Evolutionary conservation across 2,888 invertebrate species (phyloP).

Genomic region (Salpingus planirostris): DNA sequence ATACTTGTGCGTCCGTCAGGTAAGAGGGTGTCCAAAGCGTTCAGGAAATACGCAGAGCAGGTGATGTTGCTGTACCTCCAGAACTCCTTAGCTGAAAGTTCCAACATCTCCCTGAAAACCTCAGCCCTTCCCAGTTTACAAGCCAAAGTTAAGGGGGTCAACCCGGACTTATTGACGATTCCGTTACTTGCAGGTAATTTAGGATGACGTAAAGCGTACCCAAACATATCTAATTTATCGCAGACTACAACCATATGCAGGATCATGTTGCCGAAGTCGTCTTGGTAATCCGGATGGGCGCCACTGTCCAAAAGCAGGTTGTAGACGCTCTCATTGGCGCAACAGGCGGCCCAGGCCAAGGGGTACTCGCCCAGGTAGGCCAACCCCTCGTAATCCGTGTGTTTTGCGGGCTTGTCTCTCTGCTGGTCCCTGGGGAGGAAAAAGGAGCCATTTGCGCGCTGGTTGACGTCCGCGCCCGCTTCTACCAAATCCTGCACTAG

Average conservation of each 20-base stretch:
- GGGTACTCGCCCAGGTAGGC: conserved; percentile 98
- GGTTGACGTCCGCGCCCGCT: conserved; percentile 85
- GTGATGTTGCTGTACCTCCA: conserved; percentile 99
- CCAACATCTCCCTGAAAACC: conserved; percentile 97
- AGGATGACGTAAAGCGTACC: conserved; percentile 92
- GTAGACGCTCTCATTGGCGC: conserved; percentile 94
- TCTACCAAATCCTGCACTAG: conserved; percentile 88
- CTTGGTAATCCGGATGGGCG: conserved; percentile 92
- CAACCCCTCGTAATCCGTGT: conserved; percentile 91
- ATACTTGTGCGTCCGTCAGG: conserved; percentile 94
- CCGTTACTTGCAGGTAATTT: conserved; percentile 88
- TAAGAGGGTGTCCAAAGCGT: conserved; percentile 89
- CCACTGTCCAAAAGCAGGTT: conserved; percentile 87
- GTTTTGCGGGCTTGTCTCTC: conserved; percentile 61
- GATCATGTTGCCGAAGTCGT: conserved; percentile 96
- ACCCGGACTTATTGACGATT: conserved; percentile 77
- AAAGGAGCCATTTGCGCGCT: conserved; percentile 84
- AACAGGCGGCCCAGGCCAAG: conserved; percentile 94
- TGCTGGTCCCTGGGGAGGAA: conserved; percentile 95
- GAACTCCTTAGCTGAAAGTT: conserved; percentile 88
- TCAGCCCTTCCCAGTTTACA: conserved; percentile 90
- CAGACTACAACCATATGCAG: conserved; percentile 99
- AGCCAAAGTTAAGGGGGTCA: conserved; percentile 92
- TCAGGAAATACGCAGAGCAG: conserved; percentile 94
- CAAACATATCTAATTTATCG: conserved; percentile 97